Evolutionary conservation across 2,113 vertebrate genomes (phyloP).

Genomic region (Setophaga petechia): DNA sequence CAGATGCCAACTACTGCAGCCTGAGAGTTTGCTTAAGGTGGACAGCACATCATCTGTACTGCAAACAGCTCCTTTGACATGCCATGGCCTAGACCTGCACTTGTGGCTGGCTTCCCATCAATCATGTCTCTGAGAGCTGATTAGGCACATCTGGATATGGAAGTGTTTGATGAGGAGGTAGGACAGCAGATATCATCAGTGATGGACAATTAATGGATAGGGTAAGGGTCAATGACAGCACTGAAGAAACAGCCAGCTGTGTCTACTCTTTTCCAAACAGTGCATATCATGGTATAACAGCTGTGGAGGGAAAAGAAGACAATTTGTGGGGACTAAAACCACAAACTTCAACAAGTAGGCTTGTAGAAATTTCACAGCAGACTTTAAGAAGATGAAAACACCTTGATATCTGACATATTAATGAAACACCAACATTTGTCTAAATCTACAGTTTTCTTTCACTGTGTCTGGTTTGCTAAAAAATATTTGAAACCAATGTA

Average conservation of each 20-base stretch:
- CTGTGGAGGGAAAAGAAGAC: neutral
- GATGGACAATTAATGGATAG: slow-evolving; percentile 14
- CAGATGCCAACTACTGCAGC: neutral
- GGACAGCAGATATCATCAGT: neutral
- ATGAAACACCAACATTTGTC: neutral
- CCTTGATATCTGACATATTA: neutral
- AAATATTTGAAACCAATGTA: neutral
- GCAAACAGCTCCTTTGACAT: neutral
- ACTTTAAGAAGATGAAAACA: neutral
- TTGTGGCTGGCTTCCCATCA: neutral
- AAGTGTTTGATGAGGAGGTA: neutral
- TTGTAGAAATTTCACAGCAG: neutral
- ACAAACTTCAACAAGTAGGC: neutral
- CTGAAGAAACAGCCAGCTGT: neutral
- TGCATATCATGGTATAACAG: neutral
- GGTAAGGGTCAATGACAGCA: neutral
- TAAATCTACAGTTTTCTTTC: neutral
- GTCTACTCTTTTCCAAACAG: neutral
- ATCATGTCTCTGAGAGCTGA: neutral
- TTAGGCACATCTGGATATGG: neutral
- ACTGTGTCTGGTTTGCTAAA: neutral
- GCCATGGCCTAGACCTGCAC: neutral
- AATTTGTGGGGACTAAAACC: neutral
- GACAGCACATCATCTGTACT: neutral
- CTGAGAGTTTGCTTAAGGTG: neutral